phyloP scores from a whole-genome alignment of 2,888 invertebrate genomes.

The Drosophila antonietae region DNA sequence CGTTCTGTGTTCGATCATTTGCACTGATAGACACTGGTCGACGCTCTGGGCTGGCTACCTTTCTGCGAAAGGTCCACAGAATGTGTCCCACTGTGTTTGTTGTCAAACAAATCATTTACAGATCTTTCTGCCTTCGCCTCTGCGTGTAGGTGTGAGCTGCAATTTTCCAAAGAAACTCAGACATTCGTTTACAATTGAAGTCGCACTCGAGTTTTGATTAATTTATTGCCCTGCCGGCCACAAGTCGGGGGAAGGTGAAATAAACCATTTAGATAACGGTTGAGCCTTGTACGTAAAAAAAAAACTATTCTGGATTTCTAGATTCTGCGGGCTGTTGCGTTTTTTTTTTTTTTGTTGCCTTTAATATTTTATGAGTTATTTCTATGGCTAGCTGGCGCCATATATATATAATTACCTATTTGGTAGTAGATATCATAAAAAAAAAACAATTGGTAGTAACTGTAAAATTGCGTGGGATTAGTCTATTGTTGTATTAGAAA shows the following conservation, averaged over 20 bases:
- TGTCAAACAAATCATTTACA: constrained; percentile 79
- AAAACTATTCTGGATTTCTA: constrained; percentile 35
- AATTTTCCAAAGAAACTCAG: constrained; percentile 62
- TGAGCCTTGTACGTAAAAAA: constrained; percentile 30
- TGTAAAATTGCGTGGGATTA: constrained; percentile 18
- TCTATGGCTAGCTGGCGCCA: constrained; percentile 53
- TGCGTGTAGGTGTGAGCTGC: constrained; percentile 70
- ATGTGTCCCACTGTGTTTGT: constrained; percentile 65
- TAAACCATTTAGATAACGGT: constrained; percentile 56
- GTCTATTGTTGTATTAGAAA: constrained; percentile 8
- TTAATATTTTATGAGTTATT: constrained; percentile 48
- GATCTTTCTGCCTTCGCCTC: constrained; percentile 43
- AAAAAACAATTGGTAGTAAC: constrained; percentile 14
- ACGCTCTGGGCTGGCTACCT: constrained; percentile 34
- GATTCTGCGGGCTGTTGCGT: constrained; percentile 57
- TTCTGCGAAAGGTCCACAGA: constrained; percentile 57
- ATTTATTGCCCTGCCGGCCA: constrained; percentile 61
- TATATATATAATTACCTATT: constrained; percentile 10
- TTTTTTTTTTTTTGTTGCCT: constrained; percentile 4
- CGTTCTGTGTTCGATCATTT: constrained; percentile 58
- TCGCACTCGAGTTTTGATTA: constrained; percentile 69
- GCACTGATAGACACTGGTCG: constrained; percentile 50
- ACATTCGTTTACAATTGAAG: constrained; percentile 38
- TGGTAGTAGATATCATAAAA: constrained; percentile 7
- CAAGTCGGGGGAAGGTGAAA: constrained; percentile 20